Conservation (phyloP, 64 coral and sea anemone genomes). For the Montipora sp. region DNA sequence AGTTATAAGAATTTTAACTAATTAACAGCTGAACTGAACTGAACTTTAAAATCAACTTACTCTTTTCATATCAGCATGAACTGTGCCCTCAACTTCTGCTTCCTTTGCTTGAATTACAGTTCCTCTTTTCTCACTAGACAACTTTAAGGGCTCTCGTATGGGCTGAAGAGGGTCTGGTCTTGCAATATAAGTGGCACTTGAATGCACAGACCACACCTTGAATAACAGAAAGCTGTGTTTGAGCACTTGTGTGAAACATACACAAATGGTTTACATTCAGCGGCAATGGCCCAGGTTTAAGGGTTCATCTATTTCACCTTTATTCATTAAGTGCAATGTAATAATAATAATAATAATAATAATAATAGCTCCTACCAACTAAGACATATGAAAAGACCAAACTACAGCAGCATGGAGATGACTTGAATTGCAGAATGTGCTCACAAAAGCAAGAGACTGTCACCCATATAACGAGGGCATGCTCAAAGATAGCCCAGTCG, state of each 20-base stretch:
- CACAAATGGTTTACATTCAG: neutral
- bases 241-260: no score
- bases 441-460: no score
- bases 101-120: slow-evolving; percentile 9
- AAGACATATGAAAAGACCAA: no score
- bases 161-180: slow-evolving; percentile 48
- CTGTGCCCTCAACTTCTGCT: slow-evolving; percentile 46
- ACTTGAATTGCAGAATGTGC: no score
- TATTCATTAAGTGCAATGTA: no score
- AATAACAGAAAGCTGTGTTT: neutral
- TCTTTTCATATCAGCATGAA: slow-evolving; percentile 67
- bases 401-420: no score
- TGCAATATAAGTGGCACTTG: slow-evolving; percentile 24
- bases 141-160: slow-evolving; percentile 56
- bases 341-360: no score
- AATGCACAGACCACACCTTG: slow-evolving; percentile 73
- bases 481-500: no score
- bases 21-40: neutral
- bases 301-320: no score
- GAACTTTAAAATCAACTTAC: neutral
- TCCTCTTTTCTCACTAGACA: slow-evolving; percentile 50
- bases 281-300: neutral
- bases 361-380: no score
- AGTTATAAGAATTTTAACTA: no score
- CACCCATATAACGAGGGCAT: no score